A percentile compares a stretch with the other conserved stretches of the same genome.
These are phyloP conservation scores for Bradypodion pumilum DNA, from an alignment of 2,797 vertebrate genomes.

Conservation along the genomic window DNA sequence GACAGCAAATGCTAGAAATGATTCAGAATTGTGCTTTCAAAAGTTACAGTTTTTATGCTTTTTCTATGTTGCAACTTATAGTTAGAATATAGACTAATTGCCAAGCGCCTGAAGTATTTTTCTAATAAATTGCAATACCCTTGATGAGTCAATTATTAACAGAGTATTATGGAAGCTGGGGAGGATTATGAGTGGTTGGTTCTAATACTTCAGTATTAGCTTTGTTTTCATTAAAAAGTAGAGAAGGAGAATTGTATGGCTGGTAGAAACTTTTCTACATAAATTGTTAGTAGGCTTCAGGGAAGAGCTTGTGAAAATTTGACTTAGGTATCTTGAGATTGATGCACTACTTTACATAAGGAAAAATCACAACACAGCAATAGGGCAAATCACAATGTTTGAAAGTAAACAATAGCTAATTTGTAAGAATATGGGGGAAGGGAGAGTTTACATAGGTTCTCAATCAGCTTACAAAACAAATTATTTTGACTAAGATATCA, in stretches of 20 bases:
- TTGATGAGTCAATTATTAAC: slow-evolving; percentile 84
- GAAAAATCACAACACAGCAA: slow-evolving; percentile 60
- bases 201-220: slow-evolving; percentile 78
- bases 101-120: slow-evolving; percentile 79
- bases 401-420: slow-evolving; percentile 72
- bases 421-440: slow-evolving; percentile 69
- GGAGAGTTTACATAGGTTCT: slow-evolving; percentile 67
- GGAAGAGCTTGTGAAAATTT: slow-evolving; percentile 65
- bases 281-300: slow-evolving; percentile 67
- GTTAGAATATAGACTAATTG: slow-evolving; percentile 79
- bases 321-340: slow-evolving; percentile 38
- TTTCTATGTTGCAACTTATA: slow-evolving; percentile 75
- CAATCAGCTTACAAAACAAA: slow-evolving; percentile 71
- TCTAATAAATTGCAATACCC: slow-evolving; percentile 80
- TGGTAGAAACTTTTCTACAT: slow-evolving; percentile 69
- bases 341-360: slow-evolving; percentile 19
- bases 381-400: slow-evolving; percentile 64
- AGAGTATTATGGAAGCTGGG: slow-evolving; percentile 78
- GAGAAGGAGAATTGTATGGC: slow-evolving; percentile 62
- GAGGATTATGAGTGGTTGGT: slow-evolving; percentile 76
- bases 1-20: slow-evolving; percentile 74
- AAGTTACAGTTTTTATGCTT: slow-evolving; percentile 70
- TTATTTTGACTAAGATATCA: slow-evolving; percentile 69
- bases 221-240: slow-evolving; percentile 46
- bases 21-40: slow-evolving; percentile 69